phyloP scores from a whole-genome alignment of 2,113 vertebrate genomes.

The Isichthys henryi region DNA sequence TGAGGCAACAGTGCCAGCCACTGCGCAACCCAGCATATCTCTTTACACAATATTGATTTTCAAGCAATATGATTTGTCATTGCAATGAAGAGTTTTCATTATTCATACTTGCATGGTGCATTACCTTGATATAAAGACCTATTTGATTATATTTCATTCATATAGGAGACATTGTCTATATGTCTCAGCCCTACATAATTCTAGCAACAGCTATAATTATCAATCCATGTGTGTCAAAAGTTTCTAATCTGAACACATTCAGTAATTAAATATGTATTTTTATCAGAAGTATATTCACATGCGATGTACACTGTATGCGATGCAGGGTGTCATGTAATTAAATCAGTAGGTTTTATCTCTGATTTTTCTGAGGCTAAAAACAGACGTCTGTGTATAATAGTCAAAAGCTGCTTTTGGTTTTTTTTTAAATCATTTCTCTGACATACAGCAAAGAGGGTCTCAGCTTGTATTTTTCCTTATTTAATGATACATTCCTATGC shows the following conservation, averaged over 20 bases:
- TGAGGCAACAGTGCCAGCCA: no score
- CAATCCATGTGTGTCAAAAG: background rate
- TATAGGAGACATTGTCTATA: background rate
- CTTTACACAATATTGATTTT: background rate
- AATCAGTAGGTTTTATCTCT: no score
- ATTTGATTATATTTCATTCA: background rate
- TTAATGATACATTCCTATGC: background rate
- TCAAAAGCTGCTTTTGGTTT: background rate
- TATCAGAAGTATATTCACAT: background rate
- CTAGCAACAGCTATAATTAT: background rate
- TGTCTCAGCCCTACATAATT: background rate
- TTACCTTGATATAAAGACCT: background rate
- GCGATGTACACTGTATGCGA: background rate
- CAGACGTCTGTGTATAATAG: background rate
- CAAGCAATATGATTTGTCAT: background rate
- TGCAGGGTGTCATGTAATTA: background rate
- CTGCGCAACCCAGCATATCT: no score
- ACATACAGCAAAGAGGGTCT: background rate
- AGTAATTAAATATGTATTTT: background rate
- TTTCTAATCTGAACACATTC: background rate
- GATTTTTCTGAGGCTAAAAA: background rate
- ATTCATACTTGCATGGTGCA: background rate
- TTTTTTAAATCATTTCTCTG: background rate
- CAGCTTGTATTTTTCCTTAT: background rate
- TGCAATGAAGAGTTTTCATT: background rate